Conservation (phyloP, 2,113 vertebrate genomes). For the Hystrix cristata region DNA sequence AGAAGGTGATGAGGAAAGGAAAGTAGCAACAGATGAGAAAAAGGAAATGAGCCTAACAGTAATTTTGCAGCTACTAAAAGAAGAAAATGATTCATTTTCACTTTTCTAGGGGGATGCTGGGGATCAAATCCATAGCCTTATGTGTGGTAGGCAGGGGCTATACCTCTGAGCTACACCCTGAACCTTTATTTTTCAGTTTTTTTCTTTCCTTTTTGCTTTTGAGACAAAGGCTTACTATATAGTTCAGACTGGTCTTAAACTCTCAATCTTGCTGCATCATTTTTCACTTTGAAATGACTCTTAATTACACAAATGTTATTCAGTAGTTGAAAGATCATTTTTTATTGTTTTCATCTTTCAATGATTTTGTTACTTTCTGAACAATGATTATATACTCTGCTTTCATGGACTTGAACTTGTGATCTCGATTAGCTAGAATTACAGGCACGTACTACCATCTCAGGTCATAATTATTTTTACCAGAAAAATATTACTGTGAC, state of each 20-base stretch:
- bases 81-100: not conserved
- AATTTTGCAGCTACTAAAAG: not conserved
- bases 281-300: constrained; percentile 29
- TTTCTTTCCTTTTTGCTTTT: not conserved
- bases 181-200: not conserved
- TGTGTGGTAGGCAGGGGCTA: not conserved
- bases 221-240: not conserved
- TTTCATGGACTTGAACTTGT: not conserved
- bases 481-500: constrained; percentile 45
- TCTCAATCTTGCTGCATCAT: not conserved
- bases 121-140: not conserved
- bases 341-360: constrained; percentile 45
- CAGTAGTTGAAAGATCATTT: not conserved
- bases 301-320: not conserved
- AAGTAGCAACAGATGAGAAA: not conserved
- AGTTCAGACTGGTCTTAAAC: not conserved
- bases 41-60: not conserved
- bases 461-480: not conserved
- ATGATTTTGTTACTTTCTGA: constrained; percentile 36
- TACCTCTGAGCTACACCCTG: not conserved
- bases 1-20: accelerated
- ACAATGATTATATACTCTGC: not conserved
- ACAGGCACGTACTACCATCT: not conserved
- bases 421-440: not conserved
- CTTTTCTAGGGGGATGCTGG: not conserved